Percentiles rank a stretch among this genome's conserved stretches.
Evolutionary conservation across 2,797 vertebrate species (phyloP).

Genomic region (Graptemys geographica): DNA sequence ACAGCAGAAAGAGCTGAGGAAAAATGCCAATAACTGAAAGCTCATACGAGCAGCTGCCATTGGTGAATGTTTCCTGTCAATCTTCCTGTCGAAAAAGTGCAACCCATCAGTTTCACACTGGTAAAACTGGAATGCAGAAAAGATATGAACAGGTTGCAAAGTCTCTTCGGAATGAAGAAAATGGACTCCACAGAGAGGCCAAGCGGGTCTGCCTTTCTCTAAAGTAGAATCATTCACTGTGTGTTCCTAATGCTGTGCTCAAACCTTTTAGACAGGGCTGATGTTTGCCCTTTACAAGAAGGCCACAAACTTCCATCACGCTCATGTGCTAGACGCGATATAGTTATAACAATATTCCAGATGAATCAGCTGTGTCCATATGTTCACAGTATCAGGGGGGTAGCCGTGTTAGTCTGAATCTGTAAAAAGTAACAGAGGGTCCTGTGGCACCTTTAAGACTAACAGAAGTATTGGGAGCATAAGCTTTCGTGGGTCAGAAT

Average conservation of each 20-base stretch:
- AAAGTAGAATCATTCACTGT: too few relatives aligned
- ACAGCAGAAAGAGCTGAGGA: not conserved
- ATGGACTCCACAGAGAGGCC: not conserved
- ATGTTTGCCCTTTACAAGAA: not conserved
- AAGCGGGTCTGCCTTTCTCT: not conserved
- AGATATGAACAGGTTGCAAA: not conserved
- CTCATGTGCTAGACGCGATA: not conserved
- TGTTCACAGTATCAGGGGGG: too few relatives aligned
- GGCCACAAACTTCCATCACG: not conserved
- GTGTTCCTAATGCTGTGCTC: too few relatives aligned
- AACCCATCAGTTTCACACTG: accelerated
- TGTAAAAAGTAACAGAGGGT: too few relatives aligned
- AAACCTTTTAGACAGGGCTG: not conserved
- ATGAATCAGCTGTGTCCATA: not conserved
- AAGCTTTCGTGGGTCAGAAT: too few relatives aligned
- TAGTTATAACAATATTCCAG: not conserved
- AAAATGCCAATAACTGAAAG: conserved; percentile 1
- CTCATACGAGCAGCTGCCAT: not conserved
- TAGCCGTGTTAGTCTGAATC: too few relatives aligned
- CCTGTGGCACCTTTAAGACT: too few relatives aligned
- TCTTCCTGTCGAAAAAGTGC: accelerated
- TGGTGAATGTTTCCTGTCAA: not conserved
- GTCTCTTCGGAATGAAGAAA: not conserved
- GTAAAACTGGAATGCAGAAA: accelerated
- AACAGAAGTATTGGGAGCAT: too few relatives aligned